A percentile compares a stretch with the other conserved stretches of the same genome.
Evolutionary conservation across 1,140 invertebrate species (phyloP).

Genomic region (Acyrthosiphon pisum): DNA sequence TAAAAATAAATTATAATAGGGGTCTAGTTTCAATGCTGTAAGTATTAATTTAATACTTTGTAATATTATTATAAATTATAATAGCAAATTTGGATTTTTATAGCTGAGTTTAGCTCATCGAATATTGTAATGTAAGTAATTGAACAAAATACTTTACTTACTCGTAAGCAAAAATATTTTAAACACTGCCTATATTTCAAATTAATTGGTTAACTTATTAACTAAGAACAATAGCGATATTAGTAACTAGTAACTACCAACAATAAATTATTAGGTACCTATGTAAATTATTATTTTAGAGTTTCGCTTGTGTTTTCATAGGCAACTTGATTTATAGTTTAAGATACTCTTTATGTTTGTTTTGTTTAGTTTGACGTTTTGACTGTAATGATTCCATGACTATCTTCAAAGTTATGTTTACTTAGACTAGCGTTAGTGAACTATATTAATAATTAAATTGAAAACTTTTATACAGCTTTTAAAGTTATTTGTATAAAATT

Average conservation of each 20-base stretch:
- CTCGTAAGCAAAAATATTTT: neutral
- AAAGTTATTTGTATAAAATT: neutral
- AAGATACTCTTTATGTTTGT: neutral
- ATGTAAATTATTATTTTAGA: neutral
- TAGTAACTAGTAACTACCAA: neutral
- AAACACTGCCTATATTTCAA: neutral
- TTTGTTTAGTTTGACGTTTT: neutral
- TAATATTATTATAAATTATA: neutral
- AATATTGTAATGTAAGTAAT: neutral
- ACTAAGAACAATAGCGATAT: neutral
- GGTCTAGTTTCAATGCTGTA: neutral
- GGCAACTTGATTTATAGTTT: neutral
- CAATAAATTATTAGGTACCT: neutral
- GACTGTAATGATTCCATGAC: neutral
- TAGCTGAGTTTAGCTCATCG: neutral
- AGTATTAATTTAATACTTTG: neutral
- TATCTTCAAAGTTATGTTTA: neutral
- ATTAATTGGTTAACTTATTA: neutral
- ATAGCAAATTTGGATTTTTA: neutral
- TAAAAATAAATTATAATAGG: neutral
- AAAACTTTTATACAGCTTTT: neutral
- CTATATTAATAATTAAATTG: neutral
- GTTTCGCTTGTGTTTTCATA: neutral
- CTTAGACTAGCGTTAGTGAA: neutral
- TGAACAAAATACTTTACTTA: neutral